A percentile compares a stretch with the other conserved stretches of the same genome.
Conservation (phyloP, 92 coral and sea anemone species). For the Palythoa grandiflora region DNA sequence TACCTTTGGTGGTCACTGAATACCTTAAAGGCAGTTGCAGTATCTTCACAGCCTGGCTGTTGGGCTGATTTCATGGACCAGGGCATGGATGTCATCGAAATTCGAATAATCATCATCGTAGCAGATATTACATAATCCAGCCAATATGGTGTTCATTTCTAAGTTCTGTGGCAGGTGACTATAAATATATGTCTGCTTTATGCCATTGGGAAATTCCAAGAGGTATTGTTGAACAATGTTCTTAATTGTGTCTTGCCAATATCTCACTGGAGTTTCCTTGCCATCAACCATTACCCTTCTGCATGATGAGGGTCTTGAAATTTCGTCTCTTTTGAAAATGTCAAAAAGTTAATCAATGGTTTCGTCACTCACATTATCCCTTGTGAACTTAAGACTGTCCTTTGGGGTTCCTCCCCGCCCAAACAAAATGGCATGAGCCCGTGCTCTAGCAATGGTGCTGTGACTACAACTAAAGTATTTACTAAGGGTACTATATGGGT, state of each 20-base stretch:
- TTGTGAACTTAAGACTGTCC: constrained; percentile 43
- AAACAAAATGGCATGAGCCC: constrained; percentile 59
- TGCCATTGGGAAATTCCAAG: constrained; percentile 8
- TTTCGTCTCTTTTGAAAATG: constrained; percentile 23
- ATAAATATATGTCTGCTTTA: constrained; percentile 19
- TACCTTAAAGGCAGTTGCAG: constrained; percentile 1
- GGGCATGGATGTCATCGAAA: constrained; percentile 15
- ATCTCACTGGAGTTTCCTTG: constrained; percentile 25
- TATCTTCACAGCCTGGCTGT: constrained; percentile 17
- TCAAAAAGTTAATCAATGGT: constrained; percentile 44
- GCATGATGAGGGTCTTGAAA: not conserved
- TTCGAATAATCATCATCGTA: constrained; percentile 16
- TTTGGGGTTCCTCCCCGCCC: constrained; percentile 64
- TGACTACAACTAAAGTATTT: constrained; percentile 50
- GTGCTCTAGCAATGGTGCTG: constrained; percentile 57
- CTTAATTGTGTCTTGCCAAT: constrained; percentile 20
- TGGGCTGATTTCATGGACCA: constrained; percentile 19
- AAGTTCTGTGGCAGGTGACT: constrained; percentile 31
- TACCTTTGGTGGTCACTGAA: no score
- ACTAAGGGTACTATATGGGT: constrained; percentile 17
- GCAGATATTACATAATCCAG: constrained; percentile 15
- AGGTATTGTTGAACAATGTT: constrained; percentile 22
- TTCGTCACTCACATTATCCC: constrained; percentile 54
- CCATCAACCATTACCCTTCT: constrained; percentile 15
- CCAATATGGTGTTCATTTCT: constrained; percentile 21